Base-by-base conservation (phyloP, 1,140 invertebrate species). In the Drosophila albomicans region DNA sequence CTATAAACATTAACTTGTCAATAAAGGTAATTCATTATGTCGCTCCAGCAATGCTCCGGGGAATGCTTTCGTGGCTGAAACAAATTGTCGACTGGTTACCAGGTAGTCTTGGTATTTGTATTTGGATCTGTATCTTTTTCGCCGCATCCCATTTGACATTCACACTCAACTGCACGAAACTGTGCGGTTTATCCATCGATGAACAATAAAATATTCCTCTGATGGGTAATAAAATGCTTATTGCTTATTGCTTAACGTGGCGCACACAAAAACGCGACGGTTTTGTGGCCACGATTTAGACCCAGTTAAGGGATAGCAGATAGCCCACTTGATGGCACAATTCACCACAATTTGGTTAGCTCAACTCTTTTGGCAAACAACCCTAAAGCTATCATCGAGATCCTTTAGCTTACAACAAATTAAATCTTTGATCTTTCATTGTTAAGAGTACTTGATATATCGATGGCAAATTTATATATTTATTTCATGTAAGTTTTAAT, bases 11-110 rank as follows among this genome's bases (percentile, higher is more conserved):
- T 91, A 91, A 91, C 51, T 90, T 91, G 90, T 91, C 90, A 91
- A 91, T 91, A 91, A 91, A 91, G 90, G 90, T 91, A 91, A 91
- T 91, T 91, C 90, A 91, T 91, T 91, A 91, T 91, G 90, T 91
- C 90, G 86, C 86, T 75, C 74, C 20, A 1, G 57, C 69, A 88
- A 88, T 86, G 66, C 79, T 67, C 80, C 58, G 52, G 43, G 66
- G 76, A 75, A 68, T 65, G 69, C 65, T 52, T n/a, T 28, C 54
- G 35, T 46, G 54, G 46, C 64, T 46, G 43, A 66, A 78, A 66
- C 66, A 76, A 78, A 75, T 78, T 70, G 76, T 75, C 76, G 48
- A 62, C 59, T 28, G 48, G 41, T 10, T 41, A 43, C 41, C 41
- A 13, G 41, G 41, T 49, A 49, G 4, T 49, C 13, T 54, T 41